Evolutionary conservation across 2,888 invertebrate species (phyloP), one percentile per base, ranked within the genome.

Genomic region (Lacanobia wlatinum): DNA sequence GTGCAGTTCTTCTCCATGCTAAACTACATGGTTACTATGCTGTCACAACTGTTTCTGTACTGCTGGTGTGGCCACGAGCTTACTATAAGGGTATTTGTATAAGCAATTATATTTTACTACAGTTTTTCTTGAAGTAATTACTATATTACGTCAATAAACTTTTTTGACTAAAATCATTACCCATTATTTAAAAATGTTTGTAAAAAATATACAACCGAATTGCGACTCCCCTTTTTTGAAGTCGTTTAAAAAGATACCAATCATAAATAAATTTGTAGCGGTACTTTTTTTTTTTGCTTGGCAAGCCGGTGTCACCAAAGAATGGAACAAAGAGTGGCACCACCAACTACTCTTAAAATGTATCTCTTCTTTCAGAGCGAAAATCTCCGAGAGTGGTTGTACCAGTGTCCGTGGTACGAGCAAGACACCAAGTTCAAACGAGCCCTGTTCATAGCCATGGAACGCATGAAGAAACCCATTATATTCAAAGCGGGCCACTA

Each of bases 61-160:
- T 97, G 97, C 85, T 96, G 96, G 93, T 96, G 96, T 68, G 97
- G 97, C 0, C 96, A 96, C 78, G 94, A 95, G 70, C 92, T 97
- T 58, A 96, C 95, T 9, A 90, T 91, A 52, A 85, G 91, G 87
- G 95, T 95, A 92, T 84, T 21, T 43, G 23, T n/a, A n/a, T 28
- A 28, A 2, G 34, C 4, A 34, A 6, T 21, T 43, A 40, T 53
- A 40, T 38, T 52, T 53, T 16, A 46, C 8, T 10, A n/a, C n/a
- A 28, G 18, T 38, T 5, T 18, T 55, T 28, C 18, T 28, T 18
- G 18, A 18, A 16, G 18, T 18, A 9, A 5, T 18, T 48, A 48
- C 48, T 7, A 18, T 7, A 46, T 5, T 14, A 2, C 14, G 14
- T 46, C 9, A 9, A 40, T 10, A 10, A 40, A 10, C 40, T 40